Evolutionary conservation across 2,113 vertebrate genomes (phyloP).

Genomic region (Guaruba guarouba): DNA sequence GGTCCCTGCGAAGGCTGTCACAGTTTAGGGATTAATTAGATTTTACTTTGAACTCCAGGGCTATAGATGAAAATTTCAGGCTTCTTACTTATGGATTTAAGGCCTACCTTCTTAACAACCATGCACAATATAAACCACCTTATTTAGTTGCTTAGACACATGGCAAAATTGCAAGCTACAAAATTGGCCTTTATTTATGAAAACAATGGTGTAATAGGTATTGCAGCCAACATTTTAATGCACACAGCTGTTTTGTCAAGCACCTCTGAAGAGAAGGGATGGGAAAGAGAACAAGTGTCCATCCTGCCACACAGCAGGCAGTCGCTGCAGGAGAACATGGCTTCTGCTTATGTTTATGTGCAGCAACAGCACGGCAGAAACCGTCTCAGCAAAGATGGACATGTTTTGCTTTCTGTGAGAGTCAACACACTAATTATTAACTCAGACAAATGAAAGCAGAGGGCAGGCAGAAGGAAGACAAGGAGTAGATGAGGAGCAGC

Average conservation of each 20-base stretch:
- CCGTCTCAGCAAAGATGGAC: background rate
- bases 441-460: background rate
- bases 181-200: background rate
- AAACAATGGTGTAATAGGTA: accelerated
- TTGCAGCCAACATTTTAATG: background rate
- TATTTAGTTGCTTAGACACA: background rate
- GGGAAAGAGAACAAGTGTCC: background rate
- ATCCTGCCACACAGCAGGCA: accelerated
- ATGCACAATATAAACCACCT: background rate
- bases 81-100: background rate
- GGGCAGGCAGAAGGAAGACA: background rate
- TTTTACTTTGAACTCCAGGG: background rate
- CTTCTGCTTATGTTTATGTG: background rate
- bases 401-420: background rate
- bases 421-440: background rate
- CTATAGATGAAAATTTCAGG: background rate
- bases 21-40: background rate
- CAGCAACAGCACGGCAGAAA: background rate
- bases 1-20: background rate
- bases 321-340: background rate
- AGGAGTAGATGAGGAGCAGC: background rate
- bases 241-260: background rate
- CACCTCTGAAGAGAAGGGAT: background rate
- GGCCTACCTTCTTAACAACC: background rate
- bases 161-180: background rate